phyloP scores from a whole-genome alignment of 2,797 vertebrate species.

The Hippocampus kuda region DNA sequence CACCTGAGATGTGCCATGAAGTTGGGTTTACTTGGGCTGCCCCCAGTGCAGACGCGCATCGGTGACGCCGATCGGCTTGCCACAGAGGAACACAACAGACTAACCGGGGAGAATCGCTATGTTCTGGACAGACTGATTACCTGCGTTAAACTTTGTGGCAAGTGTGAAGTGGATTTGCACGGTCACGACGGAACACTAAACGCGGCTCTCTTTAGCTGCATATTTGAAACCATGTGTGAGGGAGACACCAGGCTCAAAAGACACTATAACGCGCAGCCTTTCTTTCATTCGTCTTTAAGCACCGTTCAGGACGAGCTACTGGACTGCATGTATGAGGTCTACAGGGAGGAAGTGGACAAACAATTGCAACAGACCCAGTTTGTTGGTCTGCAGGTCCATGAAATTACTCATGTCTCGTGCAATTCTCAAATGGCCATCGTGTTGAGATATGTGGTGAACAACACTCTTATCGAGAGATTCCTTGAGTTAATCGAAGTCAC shows the following conservation, averaged over 20 bases:
- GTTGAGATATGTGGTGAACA: background rate
- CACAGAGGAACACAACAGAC: background rate
- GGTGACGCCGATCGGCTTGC: background rate
- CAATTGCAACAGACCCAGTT: background rate
- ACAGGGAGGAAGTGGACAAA: slow-evolving; percentile 5
- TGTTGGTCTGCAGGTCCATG: slow-evolving; percentile 1
- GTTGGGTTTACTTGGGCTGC: background rate
- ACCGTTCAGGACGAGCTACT: slow-evolving; percentile 5
- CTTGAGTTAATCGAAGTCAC: background rate
- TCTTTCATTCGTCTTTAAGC: slow-evolving; percentile 1
- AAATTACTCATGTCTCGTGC: background rate
- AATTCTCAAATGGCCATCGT: slow-evolving; percentile 1
- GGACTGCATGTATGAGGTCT: slow-evolving; percentile 5
- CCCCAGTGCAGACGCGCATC: background rate
- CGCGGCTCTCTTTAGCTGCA: background rate
- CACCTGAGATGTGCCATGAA: slow-evolving; percentile 5
- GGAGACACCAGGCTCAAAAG: slow-evolving; percentile 3
- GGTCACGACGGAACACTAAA: background rate
- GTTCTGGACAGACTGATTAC: background rate
- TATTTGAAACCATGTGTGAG: slow-evolving; percentile 6
- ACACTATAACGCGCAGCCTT: background rate
- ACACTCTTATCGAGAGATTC: slow-evolving; percentile 1
- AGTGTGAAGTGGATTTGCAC: background rate
- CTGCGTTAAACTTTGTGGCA: slow-evolving; percentile 6
- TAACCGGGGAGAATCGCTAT: background rate